A percentile compares a stretch with the other conserved stretches of the same genome.
Conservation (phyloP, 2,113 vertebrate species). For the Delphinus delphis region DNA sequence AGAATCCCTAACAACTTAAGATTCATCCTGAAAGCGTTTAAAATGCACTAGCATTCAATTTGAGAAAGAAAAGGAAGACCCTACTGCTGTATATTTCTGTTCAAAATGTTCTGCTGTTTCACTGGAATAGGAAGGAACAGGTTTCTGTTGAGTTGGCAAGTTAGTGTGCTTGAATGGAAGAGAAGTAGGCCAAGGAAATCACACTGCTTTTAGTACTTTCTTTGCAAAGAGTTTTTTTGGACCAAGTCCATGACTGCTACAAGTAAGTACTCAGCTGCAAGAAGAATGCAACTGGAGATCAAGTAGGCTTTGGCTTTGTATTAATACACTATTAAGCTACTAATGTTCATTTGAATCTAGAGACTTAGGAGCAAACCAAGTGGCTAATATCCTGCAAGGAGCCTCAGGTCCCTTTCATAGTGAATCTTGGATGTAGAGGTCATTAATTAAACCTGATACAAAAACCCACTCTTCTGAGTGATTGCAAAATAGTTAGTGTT, state of each 20-base stretch:
- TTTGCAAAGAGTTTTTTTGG: constrained; percentile 55
- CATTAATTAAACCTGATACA: not conserved
- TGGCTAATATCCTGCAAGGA: not conserved
- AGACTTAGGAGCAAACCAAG: not conserved
- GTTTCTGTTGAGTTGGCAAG: constrained; percentile 37
- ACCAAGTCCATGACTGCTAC: not conserved
- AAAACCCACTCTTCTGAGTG: not conserved
- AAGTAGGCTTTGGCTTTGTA: not conserved
- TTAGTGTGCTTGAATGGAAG: not conserved
- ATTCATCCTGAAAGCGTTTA: not conserved
- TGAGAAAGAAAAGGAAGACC: not conserved
- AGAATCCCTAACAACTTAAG: not conserved
- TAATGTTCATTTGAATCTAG: not conserved
- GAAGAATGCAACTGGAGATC: not conserved
- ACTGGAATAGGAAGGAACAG: not conserved
- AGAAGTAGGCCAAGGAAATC: constrained; percentile 25
- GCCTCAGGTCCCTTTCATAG: not conserved
- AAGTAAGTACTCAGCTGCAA: not conserved
- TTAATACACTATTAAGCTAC: constrained; percentile 25
- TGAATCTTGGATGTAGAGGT: not conserved
- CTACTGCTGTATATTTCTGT: not conserved
- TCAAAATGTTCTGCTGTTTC: not conserved
- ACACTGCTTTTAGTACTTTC: constrained; percentile 26
- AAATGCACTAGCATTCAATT: not conserved
- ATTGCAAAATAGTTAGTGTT: not conserved